These are phyloP conservation scores for Drosophila nikananu DNA, from an alignment of 1,140 invertebrate genomes.

Conservation along the genomic window DNA sequence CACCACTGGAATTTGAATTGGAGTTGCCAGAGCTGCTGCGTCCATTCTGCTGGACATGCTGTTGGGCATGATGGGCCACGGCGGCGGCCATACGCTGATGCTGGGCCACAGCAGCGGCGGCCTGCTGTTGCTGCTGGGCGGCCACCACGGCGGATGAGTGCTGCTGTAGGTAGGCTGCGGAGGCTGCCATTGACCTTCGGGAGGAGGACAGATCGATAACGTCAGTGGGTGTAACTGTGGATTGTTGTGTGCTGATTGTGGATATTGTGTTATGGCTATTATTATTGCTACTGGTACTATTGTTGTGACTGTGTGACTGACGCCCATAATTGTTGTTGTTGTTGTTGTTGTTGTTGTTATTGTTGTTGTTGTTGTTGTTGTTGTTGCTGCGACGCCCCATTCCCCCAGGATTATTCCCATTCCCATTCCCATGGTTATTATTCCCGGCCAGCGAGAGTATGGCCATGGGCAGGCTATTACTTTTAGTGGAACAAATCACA, in stretches of 20 bases:
- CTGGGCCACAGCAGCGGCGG: conserved; percentile 54
- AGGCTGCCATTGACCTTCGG: conserved; percentile 84
- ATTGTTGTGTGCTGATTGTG: conserved; percentile 37
- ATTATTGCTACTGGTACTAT: conserved; percentile 23
- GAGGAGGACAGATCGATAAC: conserved; percentile 85
- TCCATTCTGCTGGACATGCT: conserved; percentile 70
- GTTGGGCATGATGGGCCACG: conserved; percentile 62
- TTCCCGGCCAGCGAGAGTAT: conserved; percentile 57
- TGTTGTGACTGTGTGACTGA: conserved; percentile 65
- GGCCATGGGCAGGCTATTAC: conserved; percentile 66
- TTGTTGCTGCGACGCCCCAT: conserved; percentile 21
- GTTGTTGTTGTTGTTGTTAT: conserved; percentile 40
- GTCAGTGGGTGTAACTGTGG: conserved; percentile 76
- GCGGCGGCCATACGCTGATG: conserved; percentile 64
- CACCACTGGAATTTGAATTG: conserved; percentile 26
- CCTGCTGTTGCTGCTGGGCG: conserved; percentile 60
- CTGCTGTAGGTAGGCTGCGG: conserved; percentile 73
- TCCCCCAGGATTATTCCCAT: not conserved
- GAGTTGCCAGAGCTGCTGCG: conserved; percentile 54
- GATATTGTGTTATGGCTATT: conserved; percentile 43
- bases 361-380: too few species aligned
- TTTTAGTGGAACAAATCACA: conserved; percentile 80
- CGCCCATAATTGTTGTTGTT: conserved; percentile 45
- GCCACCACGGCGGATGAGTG: conserved; percentile 55
- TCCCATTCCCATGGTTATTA: not conserved